Evolutionary conservation across 2,797 vertebrate genomes (phyloP).

Genomic region (Gobionotothen gibberifrons): DNA sequence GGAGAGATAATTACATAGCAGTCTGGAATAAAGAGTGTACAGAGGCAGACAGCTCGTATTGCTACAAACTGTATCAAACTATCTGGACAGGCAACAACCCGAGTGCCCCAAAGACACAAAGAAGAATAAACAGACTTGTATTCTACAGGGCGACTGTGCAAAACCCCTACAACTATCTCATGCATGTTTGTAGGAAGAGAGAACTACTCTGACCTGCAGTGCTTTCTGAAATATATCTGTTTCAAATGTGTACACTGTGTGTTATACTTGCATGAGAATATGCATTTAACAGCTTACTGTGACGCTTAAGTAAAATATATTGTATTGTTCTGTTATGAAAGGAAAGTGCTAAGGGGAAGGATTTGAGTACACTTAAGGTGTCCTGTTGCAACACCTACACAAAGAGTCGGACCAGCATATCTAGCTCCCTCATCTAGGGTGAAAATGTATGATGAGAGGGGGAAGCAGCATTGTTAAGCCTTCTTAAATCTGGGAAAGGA

Average conservation of each 20-base stretch:
- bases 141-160: neutral
- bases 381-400: conserved; percentile 56
- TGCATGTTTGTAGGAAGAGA: neutral
- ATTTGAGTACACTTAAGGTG: conserved; percentile 3
- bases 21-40: conserved; percentile 54
- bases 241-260: no score
- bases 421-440: conserved; percentile 10
- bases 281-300: neutral
- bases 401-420: conserved; percentile 30
- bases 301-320: neutral
- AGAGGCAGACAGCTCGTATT: conserved; percentile 59
- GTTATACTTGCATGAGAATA: neutral
- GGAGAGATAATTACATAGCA: conserved; percentile 70
- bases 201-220: conserved; percentile 34
- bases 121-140: conserved; percentile 38
- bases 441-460: conserved; percentile 1
- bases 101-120: conserved; percentile 35
- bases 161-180: conserved; percentile 8
- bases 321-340: conserved; percentile 18
- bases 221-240: neutral
- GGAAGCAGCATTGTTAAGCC: neutral
- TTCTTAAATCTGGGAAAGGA: neutral
- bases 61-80: conserved; percentile 36
- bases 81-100: conserved; percentile 24
- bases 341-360: conserved; percentile 4